Base-by-base conservation (phyloP, 2,113 vertebrate genomes). In the Pogonocichla stellata region DNA sequence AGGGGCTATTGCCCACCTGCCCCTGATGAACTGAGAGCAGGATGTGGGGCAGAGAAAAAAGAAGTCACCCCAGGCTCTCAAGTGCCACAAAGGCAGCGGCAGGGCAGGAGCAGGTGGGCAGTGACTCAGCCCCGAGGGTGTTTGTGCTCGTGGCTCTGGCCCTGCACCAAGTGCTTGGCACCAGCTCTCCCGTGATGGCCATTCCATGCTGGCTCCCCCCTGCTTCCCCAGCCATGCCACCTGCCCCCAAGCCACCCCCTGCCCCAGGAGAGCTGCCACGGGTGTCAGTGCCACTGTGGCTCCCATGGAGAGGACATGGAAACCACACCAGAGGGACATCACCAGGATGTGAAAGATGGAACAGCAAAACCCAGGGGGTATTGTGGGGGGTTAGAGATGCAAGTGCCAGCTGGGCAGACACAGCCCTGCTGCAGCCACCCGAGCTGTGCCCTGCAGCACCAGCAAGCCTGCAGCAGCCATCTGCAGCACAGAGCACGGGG, bases 241-340 rank as follows among this genome's bases (percentile, higher is more conserved):
- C 58, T 7, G 22, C 23, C 50, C 62, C 70, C 70, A 34, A 5
- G 50, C 19, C 53, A 33, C 14, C 7, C 25, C 19, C 31, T n/a
- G 57, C 4, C 38, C 36, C 3, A 1, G 79, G 47, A 66, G 38
- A 28, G 66, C 70, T 74, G 58, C 47, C n/a, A 2, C 0, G 1
- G 47, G 9, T 43, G 12, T 33, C 1, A 0, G 54, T 19, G 14
- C 48, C 3, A 5, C 10, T 12, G 3, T 0, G 6, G 64, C 14
- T 57, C 15, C 15, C 3, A 53, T 4, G 13, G 5, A 25, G 73
- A 23, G 43, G 25, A 84, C 56, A 7, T 0, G 8, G 48, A 74
- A 84, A 72, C 34, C 36, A 12, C 22, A 38, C 12, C 48, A 19
- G 26, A 73, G 28, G 75, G 34, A 79, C 58, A 67, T 31, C 47